Percentiles rank a stretch among this genome's conserved stretches.
phyloP scores from a whole-genome alignment of 2,113 vertebrate genomes.

The Verasper variegatus region DNA sequence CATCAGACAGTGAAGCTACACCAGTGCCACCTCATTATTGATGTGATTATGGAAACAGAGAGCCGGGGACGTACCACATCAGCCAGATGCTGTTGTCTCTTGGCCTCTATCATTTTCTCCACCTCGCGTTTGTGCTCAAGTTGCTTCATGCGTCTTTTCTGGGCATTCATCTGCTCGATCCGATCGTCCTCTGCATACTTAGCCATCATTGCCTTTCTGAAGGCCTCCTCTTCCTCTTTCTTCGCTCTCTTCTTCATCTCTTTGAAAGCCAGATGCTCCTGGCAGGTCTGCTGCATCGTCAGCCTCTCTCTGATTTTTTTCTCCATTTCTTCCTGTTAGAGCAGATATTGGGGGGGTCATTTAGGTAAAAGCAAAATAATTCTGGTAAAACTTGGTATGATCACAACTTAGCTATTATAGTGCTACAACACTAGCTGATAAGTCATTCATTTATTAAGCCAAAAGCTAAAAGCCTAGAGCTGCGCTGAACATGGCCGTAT shows the following conservation, averaged over 20 bases:
- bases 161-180: slow-evolving; percentile 91
- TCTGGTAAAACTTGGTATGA: not conserved
- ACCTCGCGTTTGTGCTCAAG: slow-evolving; percentile 89
- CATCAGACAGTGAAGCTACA: not conserved
- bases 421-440: not conserved
- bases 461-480: not conserved
- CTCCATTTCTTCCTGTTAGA: slow-evolving; percentile 86
- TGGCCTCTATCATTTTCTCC: slow-evolving; percentile 88
- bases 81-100: slow-evolving; percentile 81
- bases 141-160: slow-evolving; percentile 90
- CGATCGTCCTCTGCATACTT: slow-evolving; percentile 93
- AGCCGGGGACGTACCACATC: slow-evolving; percentile 81
- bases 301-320: slow-evolving; percentile 86
- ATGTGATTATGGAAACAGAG: not conserved
- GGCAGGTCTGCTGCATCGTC: slow-evolving; percentile 84
- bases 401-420: not conserved
- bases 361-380: not conserved
- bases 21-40: not conserved
- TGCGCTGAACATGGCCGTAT: not conserved
- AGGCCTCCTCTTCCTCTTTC: slow-evolving; percentile 87
- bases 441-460: not conserved
- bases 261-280: slow-evolving; percentile 88
- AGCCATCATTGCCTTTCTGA: slow-evolving; percentile 85
- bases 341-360: not conserved
- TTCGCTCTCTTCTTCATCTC: slow-evolving; percentile 79